Base-by-base conservation (phyloP, 2,113 vertebrate species). In the Lathamus discolor region DNA sequence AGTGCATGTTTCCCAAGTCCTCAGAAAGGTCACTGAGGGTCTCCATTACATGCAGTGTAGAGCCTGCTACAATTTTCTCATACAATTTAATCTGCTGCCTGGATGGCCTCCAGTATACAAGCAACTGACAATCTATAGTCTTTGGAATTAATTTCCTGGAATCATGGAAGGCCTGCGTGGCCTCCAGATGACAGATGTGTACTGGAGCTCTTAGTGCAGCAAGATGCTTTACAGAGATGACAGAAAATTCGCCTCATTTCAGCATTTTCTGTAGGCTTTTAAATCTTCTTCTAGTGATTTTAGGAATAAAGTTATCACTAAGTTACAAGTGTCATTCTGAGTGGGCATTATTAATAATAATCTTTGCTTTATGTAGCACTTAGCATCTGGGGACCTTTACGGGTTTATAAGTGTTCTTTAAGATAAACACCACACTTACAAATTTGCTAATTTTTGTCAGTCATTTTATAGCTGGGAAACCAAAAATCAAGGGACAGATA, bases 101-200 rank as follows among this genome's bases (percentile, higher is more conserved):
- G 95, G 97, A 97, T 27, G 68, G 94, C 93, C 92, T 97, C 96
- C 97, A 97, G 94, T 55, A 72, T 89, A 93, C 70, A 67, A 96
- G 96, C 96, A 51, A 74, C 92, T 93, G 97, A 97, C 94, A 95
- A 85, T 96, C 88, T 81, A 85, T 88, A 86, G 94, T 92, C 95
- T 97, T 96, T 94, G 96, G 93, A 90, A 98, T 97, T 97, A 97
- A 97, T 98, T 98, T 98, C 96, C 96, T 97, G 97, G 97, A 98
- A 96, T 83, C 11, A 69, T 87, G 82, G 91, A 95, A 81, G 31
- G 95, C 88, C 86, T 88, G n/a, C 92, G 84, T 96, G 78, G 93
- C 87, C 82, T 97, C 94, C 97, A 88, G 81, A 94, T 98, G 97
- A 98, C 92, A 93, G 96, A 97, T 97, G 81, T 91, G 82, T 93